Evolutionary conservation across 2,888 invertebrate genomes (phyloP), one percentile per base, ranked within the genome.

Genomic region (Hirtodrosophila histrioides): DNA sequence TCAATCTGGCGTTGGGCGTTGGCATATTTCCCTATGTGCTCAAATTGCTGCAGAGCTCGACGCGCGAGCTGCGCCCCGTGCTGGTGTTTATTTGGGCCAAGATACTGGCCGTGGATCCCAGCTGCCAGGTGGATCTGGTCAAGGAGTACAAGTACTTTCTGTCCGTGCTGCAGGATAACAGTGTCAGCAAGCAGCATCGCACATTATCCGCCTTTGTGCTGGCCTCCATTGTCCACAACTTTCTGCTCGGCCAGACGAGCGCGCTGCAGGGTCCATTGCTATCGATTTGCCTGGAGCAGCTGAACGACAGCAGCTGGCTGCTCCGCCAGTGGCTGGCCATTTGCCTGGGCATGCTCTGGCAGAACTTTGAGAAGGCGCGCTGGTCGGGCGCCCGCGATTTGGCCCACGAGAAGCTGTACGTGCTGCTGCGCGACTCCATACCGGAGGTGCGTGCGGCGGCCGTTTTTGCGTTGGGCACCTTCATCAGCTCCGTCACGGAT

Each of bases 21-120:
- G 99, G 99, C 79, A 99, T 99, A 90, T 99, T 99, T 92, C 99
- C 99, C 0, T 99, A 99, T 92, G 98, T 99, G 85, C 94, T 99
- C 56, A 99, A 99, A 92, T 92, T 99, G 80, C 93, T 99, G 83
- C 99, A 99, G 92, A 98, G 98, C 83, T 96, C 96, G 70, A 98
- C 98, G 3, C 94, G 95, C 81, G 99, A 99, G 91, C 93, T 99
- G 78, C 93, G 98, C 61, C 97, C 98, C 6, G 94, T 98, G 65
- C 94, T 99, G 82, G 98, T 99, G 43, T 99, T 98, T 92, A 99
- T 99, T 82, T 99, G 99, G 99, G 98, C 99, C 12, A 98, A 99
- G 93, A 98, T 99, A 85, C 93, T 99, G 61, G 98, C 99, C 31
- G 98, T 99, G 4, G 99, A 99, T 91, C 93, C 98, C 95, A 96